phyloP scores from a whole-genome alignment of 2,113 vertebrate genomes.

The Orientallactaga bullata region DNA sequence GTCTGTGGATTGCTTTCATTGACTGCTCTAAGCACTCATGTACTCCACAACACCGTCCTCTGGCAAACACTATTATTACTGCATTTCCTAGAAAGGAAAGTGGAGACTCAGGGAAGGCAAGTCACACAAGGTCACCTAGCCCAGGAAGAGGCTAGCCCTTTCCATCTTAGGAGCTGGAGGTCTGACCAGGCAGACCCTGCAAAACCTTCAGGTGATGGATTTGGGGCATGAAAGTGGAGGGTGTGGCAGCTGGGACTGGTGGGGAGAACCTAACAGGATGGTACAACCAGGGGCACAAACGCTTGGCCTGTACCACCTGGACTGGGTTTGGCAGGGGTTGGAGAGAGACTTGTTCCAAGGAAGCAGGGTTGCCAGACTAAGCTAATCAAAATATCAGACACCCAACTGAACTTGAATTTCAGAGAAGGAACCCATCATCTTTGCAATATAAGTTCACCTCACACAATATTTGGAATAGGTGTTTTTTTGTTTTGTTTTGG shows the following conservation, averaged over 20 bases:
- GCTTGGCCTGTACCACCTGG: not conserved
- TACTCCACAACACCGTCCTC: not conserved
- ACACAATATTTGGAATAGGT: not conserved
- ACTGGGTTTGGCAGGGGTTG: not conserved
- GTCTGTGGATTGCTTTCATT: not conserved
- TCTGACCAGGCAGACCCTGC: not conserved
- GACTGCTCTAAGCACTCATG: not conserved
- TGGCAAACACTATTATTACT: not conserved
- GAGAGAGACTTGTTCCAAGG: not conserved
- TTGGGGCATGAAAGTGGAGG: not conserved
- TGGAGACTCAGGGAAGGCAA: not conserved
- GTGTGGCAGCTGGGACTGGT: not conserved
- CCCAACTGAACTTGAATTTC: not conserved
- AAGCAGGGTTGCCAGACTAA: not conserved
- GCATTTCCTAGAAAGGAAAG: not conserved
- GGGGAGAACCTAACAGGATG: not conserved
- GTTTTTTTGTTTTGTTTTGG: too few relatives aligned
- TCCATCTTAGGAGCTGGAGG: not conserved
- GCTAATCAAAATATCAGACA: conserved; percentile 30
- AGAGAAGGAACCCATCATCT: not conserved
- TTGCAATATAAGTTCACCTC: not conserved
- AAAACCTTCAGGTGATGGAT: too few relatives aligned
- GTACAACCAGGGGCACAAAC: not conserved
- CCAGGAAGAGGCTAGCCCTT: not conserved
- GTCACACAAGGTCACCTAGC: not conserved